Evolutionary conservation across 2,888 invertebrate species (phyloP), one percentile per base, ranked within the genome.

Genomic region (Athrips mouffetella): DNA sequence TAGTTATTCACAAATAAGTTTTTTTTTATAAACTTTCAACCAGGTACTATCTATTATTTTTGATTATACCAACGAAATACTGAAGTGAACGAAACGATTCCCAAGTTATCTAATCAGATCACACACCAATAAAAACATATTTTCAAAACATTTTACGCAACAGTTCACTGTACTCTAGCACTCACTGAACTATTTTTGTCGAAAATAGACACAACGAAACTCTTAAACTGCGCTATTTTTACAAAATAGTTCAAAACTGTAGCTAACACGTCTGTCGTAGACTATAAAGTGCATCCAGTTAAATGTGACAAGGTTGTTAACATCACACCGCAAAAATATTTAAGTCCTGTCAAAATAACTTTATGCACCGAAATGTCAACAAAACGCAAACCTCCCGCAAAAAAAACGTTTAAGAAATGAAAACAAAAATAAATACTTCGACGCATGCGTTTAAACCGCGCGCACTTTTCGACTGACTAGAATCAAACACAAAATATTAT

Each of bases 101-200:
- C 45, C 45, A 23, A 7, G 18, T 29, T 35, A 23, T 37, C 23
- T 40, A 40, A 25, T 48, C 46, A 42, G n/a, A n/a, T 21, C 35
- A 45, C 35, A 16, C 25, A 27, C 42, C 53, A 48, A 51, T 41
- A 51, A 48, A 54, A 55, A 55, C 52, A 53, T 52, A 52, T 47
- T 47, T 48, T 41, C 54, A 54, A 48, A 58, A 18, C 51, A 51
- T 57, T 57, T 53, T 44, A 49, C 51, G 27, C 39, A 50, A 63
- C 57, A 66, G 80, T 67, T 79, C 84, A 86, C 86, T 84, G 81
- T 81, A 85, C 84, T 84, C 76, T 69, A 63, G 62, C 65, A 60
- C 60, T 54, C 64, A 62, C 62, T 59, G 59, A 58, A 57, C 55
- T 51, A 53, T 62, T 67, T 69, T 73, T 67, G 60, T 65, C 69